These are phyloP conservation scores for Frieseomelitta varia DNA, from an alignment of 1,140 invertebrate genomes.

Conservation along the genomic window DNA sequence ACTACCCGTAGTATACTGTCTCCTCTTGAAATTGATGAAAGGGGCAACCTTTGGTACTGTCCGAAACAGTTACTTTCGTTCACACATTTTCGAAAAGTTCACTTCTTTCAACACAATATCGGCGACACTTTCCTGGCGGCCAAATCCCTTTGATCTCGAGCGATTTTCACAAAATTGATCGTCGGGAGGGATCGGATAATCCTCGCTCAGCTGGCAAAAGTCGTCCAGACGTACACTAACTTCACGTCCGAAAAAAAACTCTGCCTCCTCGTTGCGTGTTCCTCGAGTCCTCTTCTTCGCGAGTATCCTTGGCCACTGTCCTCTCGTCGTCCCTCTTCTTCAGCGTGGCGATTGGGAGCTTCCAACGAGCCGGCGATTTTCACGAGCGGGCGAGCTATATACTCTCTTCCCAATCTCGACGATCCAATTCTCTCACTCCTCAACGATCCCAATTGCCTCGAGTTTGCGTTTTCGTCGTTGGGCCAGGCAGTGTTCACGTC, in stretches of 20 bases:
- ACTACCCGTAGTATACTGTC: no score
- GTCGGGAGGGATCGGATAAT: neutral
- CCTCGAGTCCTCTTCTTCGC: no score
- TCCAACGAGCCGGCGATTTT: no score
- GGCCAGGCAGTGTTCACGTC: neutral
- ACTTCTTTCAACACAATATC: constrained; percentile 41
- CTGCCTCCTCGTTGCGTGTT: no score
- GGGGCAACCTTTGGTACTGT: neutral
- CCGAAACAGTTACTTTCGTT: neutral
- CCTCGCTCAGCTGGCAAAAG: neutral
- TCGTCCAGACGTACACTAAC: neutral
- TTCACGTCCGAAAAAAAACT: neutral
- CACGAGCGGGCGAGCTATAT: no score
- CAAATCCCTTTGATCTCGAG: no score
- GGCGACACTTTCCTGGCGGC: constrained; percentile 8
- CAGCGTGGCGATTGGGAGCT: no score
- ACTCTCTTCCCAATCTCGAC: no score
- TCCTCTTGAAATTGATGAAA: neutral
- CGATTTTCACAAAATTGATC: neutral
- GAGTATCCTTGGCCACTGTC: no score
- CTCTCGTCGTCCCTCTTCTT: no score
- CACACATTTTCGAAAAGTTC: constrained; percentile 13
- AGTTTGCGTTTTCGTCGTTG: neutral
- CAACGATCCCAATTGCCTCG: neutral
- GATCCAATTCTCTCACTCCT: no score